Conservation (phyloP, 2,797 vertebrate species). For the Synaphobranchus kaupii region DNA sequence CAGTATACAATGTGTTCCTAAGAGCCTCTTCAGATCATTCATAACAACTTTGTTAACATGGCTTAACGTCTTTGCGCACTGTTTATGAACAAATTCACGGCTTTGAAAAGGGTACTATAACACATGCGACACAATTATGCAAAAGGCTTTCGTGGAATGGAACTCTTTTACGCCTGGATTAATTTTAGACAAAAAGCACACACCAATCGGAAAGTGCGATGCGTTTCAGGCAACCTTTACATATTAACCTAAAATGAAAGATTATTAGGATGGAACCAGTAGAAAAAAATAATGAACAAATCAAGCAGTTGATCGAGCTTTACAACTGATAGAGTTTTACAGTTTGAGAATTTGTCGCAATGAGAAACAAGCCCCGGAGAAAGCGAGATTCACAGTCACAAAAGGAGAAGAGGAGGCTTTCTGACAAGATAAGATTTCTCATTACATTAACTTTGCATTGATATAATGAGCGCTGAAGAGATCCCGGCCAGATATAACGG, state of each 20-base stretch:
- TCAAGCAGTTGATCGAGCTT: background rate
- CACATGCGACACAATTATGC: background rate
- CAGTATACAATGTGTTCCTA: background rate
- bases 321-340: background rate
- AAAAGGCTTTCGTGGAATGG: background rate
- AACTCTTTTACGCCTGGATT: background rate
- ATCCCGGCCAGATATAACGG: background rate
- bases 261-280: background rate
- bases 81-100: background rate
- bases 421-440: slow-evolving; percentile 15
- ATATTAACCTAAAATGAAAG: background rate
- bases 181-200: background rate
- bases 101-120: background rate
- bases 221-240: background rate
- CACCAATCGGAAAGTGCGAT: background rate
- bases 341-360: background rate
- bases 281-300: background rate
- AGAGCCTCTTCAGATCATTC: background rate
- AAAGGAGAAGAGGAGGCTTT: background rate
- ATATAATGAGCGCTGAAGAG: background rate
- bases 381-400: background rate
- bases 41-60: background rate
- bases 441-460: background rate
- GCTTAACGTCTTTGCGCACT: background rate
- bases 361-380: background rate